A percentile compares a stretch with the other conserved stretches of the same genome.
phyloP scores from a whole-genome alignment of 2,888 invertebrate genomes.

The Colletes collaris region DNA sequence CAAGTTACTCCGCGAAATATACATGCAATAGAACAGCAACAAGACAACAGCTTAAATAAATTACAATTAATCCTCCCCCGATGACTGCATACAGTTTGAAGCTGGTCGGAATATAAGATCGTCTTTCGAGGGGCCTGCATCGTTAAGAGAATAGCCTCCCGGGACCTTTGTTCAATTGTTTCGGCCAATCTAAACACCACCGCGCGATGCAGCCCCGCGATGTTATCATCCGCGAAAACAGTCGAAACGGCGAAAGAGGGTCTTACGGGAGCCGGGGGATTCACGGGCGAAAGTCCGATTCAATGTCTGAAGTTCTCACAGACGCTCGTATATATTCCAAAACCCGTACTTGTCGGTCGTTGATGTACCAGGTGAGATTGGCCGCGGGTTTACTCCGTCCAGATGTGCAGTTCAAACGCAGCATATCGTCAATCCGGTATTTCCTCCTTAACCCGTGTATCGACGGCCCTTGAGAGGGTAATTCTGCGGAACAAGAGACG shows the following conservation, averaged over 20 bases:
- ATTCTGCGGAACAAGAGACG: conserved; percentile 73
- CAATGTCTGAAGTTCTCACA: not conserved
- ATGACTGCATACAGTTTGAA: too few relatives aligned
- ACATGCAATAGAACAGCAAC: too few relatives aligned
- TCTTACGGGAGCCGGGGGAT: conserved; percentile 33
- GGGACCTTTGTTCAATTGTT: too few relatives aligned
- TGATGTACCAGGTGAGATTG: conserved; percentile 82
- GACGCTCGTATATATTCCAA: not conserved
- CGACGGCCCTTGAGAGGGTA: conserved; percentile 78
- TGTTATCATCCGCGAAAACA: too few relatives aligned
- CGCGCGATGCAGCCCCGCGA: too few relatives aligned
- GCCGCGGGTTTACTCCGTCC: conserved; percentile 79
- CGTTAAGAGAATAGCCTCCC: too few relatives aligned
- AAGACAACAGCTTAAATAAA: too few relatives aligned
- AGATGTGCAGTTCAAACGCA: conserved; percentile 79
- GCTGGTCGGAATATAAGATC: too few relatives aligned
- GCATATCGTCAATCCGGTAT: conserved; percentile 77
- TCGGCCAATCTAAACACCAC: too few relatives aligned
- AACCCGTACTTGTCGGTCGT: conserved; percentile 77
- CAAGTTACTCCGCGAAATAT: too few relatives aligned
- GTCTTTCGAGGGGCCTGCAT: too few relatives aligned
- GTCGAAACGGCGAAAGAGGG: not conserved
- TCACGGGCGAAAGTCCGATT: conserved; percentile 7
- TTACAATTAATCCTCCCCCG: too few relatives aligned
- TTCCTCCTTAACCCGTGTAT: conserved; percentile 80